Conservation (phyloP, 2,888 invertebrate species). For the Eledona agricola region DNA sequence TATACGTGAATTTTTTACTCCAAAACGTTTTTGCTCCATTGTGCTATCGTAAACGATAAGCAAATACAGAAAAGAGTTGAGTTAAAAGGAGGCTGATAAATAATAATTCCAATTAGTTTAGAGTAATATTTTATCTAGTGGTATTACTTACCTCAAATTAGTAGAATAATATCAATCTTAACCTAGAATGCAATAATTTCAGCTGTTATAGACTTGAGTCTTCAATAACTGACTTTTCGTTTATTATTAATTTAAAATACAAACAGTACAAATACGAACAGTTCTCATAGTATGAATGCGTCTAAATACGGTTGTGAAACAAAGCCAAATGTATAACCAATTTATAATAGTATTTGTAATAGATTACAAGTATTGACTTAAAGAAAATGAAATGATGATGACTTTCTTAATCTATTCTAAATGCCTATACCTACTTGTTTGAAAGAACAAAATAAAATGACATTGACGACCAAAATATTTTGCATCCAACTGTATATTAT, state of each 20-base stretch:
- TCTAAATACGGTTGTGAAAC: slow-evolving; percentile 23
- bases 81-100: slow-evolving; percentile 24
- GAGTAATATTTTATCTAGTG: slow-evolving; percentile 21
- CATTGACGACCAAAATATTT: slow-evolving; percentile 13
- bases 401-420: slow-evolving; percentile 21
- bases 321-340: slow-evolving; percentile 23
- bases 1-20: slow-evolving; percentile 24
- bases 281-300: slow-evolving; percentile 23
- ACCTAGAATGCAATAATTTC: slow-evolving; percentile 28
- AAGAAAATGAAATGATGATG: slow-evolving; percentile 22
- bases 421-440: slow-evolving; percentile 22
- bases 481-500: slow-evolving; percentile 17
- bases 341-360: slow-evolving; percentile 22
- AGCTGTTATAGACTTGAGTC: slow-evolving; percentile 22
- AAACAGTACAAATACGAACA: slow-evolving; percentile 23
- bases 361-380: slow-evolving; percentile 18
- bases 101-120: slow-evolving; percentile 24
- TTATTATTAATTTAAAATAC: slow-evolving; percentile 30
- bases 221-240: slow-evolving; percentile 29
- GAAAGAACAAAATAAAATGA: slow-evolving; percentile 26
- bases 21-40: slow-evolving; percentile 24
- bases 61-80: slow-evolving; percentile 25
- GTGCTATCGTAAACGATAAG: slow-evolving; percentile 23
- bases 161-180: slow-evolving; percentile 19
- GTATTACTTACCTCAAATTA: slow-evolving; percentile 28